Evolutionary conservation across 2,888 invertebrate genomes (phyloP), one percentile per base, ranked within the genome.

Genomic region (Linnaemya tessellans): DNA sequence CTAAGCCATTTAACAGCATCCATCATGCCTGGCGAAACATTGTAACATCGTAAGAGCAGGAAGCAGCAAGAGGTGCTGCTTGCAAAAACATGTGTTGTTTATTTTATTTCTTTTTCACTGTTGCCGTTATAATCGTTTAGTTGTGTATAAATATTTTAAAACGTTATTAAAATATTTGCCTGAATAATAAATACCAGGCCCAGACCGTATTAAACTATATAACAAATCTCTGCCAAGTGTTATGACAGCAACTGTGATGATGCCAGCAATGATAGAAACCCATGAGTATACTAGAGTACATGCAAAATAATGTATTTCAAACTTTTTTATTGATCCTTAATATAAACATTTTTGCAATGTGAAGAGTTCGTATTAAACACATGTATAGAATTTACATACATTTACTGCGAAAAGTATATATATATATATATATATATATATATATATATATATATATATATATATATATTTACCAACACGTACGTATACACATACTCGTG

Each of bases 141-240:
- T 25, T 70, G 18, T 56, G 65, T 65, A 77, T 77, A 84, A 84
- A 84, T 80, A 84, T 84, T 80, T 77, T 22, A 80, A 71, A 80
- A 84, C 60, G 67, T 84, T 84, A 84, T 84, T 84, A 84, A 80
- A 84, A 84, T 84, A 80, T 84, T 84, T 84, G 64, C 75, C 79
- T 71, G 60, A 35, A 80, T 56, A 84, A 84, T 80, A 84, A 84
- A 84, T 84, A 67, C 43, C 58, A 80, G 22, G 22, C 13, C 20
- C 64, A 71, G 78, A 41, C 62, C 70, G 30, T 56, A 62, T 30
- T 46, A 25, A 56, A 58, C 38, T 43, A 25, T 18, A 51, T n/a
- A 75, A 22, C 62, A 80, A 64, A 80, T 80, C 78, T 58, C 64
- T 62, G 54, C 11, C 65, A 73, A 46, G 67, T 75, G 46, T 71